Evolutionary conservation across 2,797 vertebrate species (phyloP).

Genomic region (Tiaroga cobitis): DNA sequence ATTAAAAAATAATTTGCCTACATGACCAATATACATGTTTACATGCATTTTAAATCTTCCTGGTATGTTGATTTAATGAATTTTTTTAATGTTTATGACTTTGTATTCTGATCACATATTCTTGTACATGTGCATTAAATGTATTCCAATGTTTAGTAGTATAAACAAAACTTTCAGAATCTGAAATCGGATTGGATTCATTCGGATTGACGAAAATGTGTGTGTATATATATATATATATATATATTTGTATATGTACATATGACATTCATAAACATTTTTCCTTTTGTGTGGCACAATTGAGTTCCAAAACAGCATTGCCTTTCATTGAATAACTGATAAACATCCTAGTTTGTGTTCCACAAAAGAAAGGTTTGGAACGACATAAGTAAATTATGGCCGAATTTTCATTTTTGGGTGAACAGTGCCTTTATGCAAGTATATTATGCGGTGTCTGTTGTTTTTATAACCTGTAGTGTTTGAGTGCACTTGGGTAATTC

Average conservation of each 20-base stretch:
- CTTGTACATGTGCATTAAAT: no score
- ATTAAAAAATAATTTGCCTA: not conserved
- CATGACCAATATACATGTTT: not conserved
- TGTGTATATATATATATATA: no score
- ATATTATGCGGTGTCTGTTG: slow-evolving; percentile 2
- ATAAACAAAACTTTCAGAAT: not conserved
- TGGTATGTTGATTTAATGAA: no score
- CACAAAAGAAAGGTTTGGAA: not conserved
- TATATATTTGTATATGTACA: no score
- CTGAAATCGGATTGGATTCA: not conserved
- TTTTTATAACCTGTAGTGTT: slow-evolving; percentile 6
- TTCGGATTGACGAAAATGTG: not conserved
- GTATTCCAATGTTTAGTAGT: not conserved
- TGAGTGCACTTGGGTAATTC: slow-evolving; percentile 12
- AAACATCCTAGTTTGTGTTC: not conserved
- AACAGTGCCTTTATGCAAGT: not conserved
- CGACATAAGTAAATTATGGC: not conserved
- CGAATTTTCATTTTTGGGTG: not conserved
- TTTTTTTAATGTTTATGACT: not conserved
- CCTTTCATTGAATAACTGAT: not conserved
- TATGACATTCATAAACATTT: not conserved
- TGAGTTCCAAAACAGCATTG: not conserved
- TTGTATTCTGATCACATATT: no score
- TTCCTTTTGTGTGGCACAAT: not conserved
- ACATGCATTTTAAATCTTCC: not conserved